phyloP scores from a whole-genome alignment of 2,888 invertebrate genomes.

The Morpho deidamia region DNA sequence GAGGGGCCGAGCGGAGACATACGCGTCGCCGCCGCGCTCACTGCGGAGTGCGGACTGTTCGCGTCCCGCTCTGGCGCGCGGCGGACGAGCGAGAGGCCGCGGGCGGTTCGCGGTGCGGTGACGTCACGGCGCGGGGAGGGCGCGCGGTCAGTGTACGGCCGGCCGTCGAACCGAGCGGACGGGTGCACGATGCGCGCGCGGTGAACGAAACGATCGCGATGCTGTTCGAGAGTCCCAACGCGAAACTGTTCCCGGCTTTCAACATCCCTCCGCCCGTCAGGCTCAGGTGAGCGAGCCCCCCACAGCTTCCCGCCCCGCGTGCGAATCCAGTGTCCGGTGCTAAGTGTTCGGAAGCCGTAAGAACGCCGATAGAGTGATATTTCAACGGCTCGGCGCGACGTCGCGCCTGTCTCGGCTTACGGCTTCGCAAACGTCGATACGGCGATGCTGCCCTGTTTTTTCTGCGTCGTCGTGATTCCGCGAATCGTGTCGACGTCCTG shows the following conservation, averaged over 20 bases:
- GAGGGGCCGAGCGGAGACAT: conserved; percentile 33
- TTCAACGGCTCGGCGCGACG: conserved; percentile 42
- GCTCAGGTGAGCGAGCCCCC: conserved; percentile 64
- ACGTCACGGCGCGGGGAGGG: conserved; percentile 54
- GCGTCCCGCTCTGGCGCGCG: conserved; percentile 16
- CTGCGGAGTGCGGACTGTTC: conserved; percentile 31
- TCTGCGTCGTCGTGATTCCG: conserved; percentile 29
- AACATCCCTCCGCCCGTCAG: conserved; percentile 84
- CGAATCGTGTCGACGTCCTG: conserved; percentile 29
- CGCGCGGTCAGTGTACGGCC: conserved; percentile 54
- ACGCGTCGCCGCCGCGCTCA: conserved; percentile 33
- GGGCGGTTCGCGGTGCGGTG: conserved; percentile 38
- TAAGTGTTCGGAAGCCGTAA: conserved; percentile 45
- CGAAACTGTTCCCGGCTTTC: conserved; percentile 83
- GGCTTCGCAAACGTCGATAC: conserved; percentile 53
- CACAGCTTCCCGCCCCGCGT: conserved; percentile 10
- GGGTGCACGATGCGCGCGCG: conserved; percentile 62
- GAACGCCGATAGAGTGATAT: conserved; percentile 51
- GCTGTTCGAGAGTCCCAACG: conserved; percentile 86
- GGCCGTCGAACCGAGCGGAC: conserved; percentile 52
- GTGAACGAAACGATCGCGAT: conserved; percentile 72
- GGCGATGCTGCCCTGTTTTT: conserved; percentile 38
- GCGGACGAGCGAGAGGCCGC: conserved; percentile 19
- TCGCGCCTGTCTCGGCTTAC: conserved; percentile 43
- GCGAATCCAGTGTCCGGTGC: conserved; percentile 35